Percentiles rank a stretch among this genome's conserved stretches.
These are phyloP conservation scores for Diabrotica undecimpunctata DNA, from an alignment of 1,140 invertebrate genomes.

Conservation along the genomic window DNA sequence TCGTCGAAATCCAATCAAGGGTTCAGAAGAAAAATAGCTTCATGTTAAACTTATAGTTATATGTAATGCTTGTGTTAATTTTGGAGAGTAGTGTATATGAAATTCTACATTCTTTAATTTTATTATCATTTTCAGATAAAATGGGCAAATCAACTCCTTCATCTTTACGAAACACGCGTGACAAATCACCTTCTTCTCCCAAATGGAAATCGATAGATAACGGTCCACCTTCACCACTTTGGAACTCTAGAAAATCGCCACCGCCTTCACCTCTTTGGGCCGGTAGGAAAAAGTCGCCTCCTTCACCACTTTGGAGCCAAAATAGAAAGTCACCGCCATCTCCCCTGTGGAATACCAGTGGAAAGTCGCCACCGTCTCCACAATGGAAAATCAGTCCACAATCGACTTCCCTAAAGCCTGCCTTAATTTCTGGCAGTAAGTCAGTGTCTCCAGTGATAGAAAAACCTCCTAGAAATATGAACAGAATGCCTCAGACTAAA, in stretches of 20 bases:
- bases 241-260: not conserved
- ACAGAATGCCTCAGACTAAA: conserved; percentile 53
- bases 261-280: not conserved
- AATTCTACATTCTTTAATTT: too few relatives aligned
- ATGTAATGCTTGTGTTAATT: too few relatives aligned
- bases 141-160: not conserved
- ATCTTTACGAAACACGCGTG: not conserved
- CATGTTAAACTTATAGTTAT: too few relatives aligned
- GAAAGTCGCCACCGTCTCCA: not conserved
- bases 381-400: not conserved
- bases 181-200: not conserved
- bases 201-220: not conserved
- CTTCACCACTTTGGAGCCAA: not conserved
- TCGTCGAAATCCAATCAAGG: too few relatives aligned
- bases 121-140: not conserved
- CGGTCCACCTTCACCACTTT: not conserved
- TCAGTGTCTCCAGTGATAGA: conserved; percentile 24
- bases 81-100: too few relatives aligned
- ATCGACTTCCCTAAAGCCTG: not conserved
- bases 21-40: too few relatives aligned
- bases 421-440: not conserved
- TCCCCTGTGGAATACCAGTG: not conserved
- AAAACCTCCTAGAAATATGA: conserved; percentile 26
- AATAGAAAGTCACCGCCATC: not conserved
- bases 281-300: not conserved